A percentile compares a stretch with the other conserved stretches of the same genome.
Evolutionary conservation across 2,113 vertebrate genomes (phyloP).

Genomic region (Forbesichthys agassizii): DNA sequence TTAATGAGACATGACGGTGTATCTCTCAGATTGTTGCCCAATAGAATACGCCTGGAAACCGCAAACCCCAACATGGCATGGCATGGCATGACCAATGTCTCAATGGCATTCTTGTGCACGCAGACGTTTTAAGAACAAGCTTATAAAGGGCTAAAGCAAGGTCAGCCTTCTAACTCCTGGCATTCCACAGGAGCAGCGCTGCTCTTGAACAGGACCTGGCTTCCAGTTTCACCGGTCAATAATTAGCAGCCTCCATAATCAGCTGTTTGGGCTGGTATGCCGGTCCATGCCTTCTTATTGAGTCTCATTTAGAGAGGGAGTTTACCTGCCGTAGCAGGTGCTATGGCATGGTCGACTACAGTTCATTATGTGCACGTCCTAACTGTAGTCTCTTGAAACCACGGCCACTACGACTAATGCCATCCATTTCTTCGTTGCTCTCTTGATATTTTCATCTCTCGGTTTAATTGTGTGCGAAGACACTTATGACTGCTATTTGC

Average conservation of each 20-base stretch:
- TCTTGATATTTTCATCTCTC: no score
- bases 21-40: neutral
- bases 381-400: constrained; percentile 17
- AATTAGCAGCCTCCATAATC: constrained; percentile 67
- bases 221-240: constrained; percentile 64
- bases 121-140: constrained; percentile 27
- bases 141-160: constrained; percentile 47
- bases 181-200: constrained; percentile 47
- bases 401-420: constrained; percentile 15
- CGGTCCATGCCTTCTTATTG: constrained; percentile 57
- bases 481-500: no score
- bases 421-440: no score
- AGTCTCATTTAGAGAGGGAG: constrained; percentile 24
- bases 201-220: constrained; percentile 41
- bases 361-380: constrained; percentile 37
- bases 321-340: constrained; percentile 43
- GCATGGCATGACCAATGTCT: constrained; percentile 24
- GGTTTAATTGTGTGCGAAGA: no score
- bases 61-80: constrained; percentile 17
- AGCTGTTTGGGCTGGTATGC: constrained; percentile 47
- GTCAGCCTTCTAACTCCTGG: constrained; percentile 37
- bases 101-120: constrained; percentile 43
- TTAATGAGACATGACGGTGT: neutral
- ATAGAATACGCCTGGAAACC: constrained; percentile 7
- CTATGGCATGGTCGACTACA: neutral